These are phyloP conservation scores for Cremastobaeus sp. DNA, from an alignment of 2,888 invertebrate genomes.

Conservation along the genomic window DNA sequence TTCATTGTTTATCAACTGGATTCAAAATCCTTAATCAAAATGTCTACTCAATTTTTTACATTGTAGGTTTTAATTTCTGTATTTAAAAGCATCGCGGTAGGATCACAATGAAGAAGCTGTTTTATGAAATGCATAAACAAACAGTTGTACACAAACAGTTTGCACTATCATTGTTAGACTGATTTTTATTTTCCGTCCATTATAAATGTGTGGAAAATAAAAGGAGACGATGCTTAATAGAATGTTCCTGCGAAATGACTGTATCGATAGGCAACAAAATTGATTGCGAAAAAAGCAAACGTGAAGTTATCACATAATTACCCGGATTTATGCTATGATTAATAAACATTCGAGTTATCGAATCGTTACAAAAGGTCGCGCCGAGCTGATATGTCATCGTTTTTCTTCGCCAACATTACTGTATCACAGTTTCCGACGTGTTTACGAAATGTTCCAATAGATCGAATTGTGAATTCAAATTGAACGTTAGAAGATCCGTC, in stretches of 20 bases:
- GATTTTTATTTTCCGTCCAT: neutral
- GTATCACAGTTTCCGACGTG: conserved; percentile 44
- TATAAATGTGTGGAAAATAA: neutral
- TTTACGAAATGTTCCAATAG: conserved; percentile 43
- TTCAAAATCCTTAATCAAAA: neutral
- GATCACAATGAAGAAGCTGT: too few species aligned
- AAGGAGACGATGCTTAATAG: conserved; percentile 1
- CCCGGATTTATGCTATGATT: conserved; percentile 56
- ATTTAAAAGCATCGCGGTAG: too few species aligned
- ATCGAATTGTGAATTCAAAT: too few species aligned
- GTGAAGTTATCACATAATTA: conserved; percentile 44
- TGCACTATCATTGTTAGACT: conserved; percentile 7
- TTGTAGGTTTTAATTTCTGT: too few species aligned
- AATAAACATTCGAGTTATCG: conserved; percentile 53
- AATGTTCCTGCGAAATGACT: conserved; percentile 19
- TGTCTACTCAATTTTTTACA: too few species aligned
- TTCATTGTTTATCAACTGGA: too few species aligned
- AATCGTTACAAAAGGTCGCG: conserved; percentile 56
- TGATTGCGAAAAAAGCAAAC: conserved; percentile 30
- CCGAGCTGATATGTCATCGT: conserved; percentile 46
- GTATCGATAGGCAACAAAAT: conserved; percentile 27
- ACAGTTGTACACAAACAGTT: conserved; percentile 4
- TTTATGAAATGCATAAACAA: too few species aligned
- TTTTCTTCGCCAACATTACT: conserved; percentile 34
- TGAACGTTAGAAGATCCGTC: too few species aligned